phyloP scores from a whole-genome alignment of 2,113 vertebrate genomes.

The Sarotherodon lohbergeri region DNA sequence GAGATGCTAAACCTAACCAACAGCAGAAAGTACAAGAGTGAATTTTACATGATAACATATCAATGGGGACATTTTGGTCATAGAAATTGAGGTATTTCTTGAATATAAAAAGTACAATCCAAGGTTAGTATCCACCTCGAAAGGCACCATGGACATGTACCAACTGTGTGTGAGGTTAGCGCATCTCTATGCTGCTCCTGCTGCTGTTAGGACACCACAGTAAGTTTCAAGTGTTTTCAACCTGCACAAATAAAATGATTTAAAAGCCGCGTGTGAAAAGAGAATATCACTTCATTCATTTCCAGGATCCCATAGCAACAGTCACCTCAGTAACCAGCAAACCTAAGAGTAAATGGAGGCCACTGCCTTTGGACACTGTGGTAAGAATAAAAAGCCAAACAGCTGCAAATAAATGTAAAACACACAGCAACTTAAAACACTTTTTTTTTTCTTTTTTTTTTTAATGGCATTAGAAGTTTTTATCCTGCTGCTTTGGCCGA shows the following conservation, averaged over 20 bases:
- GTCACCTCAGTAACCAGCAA: constrained; percentile 88
- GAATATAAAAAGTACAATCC: background rate
- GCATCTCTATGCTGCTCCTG: background rate
- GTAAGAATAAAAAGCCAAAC: constrained; percentile 68
- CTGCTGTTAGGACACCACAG: background rate
- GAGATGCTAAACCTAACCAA: background rate
- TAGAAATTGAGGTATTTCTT: background rate
- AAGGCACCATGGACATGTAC: background rate
- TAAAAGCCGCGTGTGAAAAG: background rate
- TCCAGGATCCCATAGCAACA: constrained; percentile 86
- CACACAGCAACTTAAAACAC: background rate
- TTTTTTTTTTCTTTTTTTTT: too few species aligned
- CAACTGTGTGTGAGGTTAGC: background rate
- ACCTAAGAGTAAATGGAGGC: constrained; percentile 97
- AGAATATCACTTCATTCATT: constrained; percentile 40
- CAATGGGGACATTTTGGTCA: background rate
- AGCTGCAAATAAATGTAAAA: background rate
- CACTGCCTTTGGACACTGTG: constrained; percentile 93
- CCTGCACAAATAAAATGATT: constrained; percentile 1
- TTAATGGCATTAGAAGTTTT: background rate
- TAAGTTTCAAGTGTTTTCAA: background rate
- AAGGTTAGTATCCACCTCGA: background rate
- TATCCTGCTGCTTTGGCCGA: background rate
- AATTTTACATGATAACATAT: background rate
- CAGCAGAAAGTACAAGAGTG: background rate